Conservation (phyloP, 1,140 invertebrate genomes). For the Mizuhopecten yessoensis region DNA sequence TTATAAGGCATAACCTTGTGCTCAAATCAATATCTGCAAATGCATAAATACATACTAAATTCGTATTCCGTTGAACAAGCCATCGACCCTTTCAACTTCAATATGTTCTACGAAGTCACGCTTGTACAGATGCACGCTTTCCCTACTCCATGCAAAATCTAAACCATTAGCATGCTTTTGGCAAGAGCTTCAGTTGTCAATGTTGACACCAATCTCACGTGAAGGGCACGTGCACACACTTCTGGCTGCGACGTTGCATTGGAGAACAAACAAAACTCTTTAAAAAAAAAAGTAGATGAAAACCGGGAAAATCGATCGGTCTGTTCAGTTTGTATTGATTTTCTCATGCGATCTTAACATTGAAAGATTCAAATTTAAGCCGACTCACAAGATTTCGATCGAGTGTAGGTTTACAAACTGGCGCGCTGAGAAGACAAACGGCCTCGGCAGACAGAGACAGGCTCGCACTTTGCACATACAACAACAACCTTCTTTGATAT, state of each 20-base stretch:
- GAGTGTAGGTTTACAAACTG: slow-evolving; percentile 24
- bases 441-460: no score
- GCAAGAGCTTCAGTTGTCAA: not conserved
- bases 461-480: no score
- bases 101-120: not conserved
- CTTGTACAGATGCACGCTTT: not conserved
- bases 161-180: no score
- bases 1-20: not conserved
- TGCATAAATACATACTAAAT: not conserved
- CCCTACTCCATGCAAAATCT: not conserved
- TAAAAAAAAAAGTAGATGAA: not conserved
- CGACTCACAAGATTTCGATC: slow-evolving; percentile 31
- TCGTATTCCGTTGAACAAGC: not conserved
- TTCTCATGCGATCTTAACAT: not conserved
- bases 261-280: not conserved
- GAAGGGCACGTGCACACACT: not conserved
- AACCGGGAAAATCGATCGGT: slow-evolving; percentile 6
- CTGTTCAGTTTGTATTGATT: slow-evolving; percentile 11
- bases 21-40: slow-evolving; percentile 5
- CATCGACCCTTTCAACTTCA: not conserved
- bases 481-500: not conserved
- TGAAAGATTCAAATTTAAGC: slow-evolving; percentile 29
- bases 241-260: not conserved
- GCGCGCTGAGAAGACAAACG: not conserved
- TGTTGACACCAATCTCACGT: not conserved